Evolutionary conservation across 2,797 vertebrate genomes (phyloP), one percentile per base, ranked within the genome.

Genomic region (Pteropus rufus): DNA sequence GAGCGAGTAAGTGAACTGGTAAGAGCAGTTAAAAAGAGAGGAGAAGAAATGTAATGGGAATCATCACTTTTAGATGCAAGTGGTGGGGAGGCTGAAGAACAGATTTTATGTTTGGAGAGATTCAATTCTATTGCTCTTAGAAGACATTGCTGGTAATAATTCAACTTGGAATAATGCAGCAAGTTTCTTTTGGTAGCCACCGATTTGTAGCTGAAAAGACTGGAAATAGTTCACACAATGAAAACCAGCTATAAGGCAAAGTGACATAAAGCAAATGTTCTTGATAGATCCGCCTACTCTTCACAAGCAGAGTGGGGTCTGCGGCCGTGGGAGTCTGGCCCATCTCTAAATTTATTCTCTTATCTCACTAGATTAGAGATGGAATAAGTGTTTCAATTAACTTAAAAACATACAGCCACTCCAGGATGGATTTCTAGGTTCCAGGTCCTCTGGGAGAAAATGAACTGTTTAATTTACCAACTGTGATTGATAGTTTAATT

Each of bases 251-350:
- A 95, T 93, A 97, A 97, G 96, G 96, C 97, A 98, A 98, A 97
- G 41, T 97, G 97, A 97, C 97, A 97, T 97, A 96, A 98, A 97
- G 96, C 97, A 98, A 98, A 98, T 97, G 98, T 97, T 98, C 93
- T 49, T 83, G 81, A 97, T 2, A 96, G 96, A 97, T 97, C 93
- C 86, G 95, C 98, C 96, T 97, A 97, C 98, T 97, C 96, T 86
- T 97, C 88, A 95, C 72, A 97, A 97, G 96, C 46, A 97, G 97
- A 97, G 97, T 88, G 96, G 94, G 94, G 96, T 96, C 96, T 97
- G 96, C 92, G 97, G 93, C 89, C 94, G 98, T 94, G 65, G 97
- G 97, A 95, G 92, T 95, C 93, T 97, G 93, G 94, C 92, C 94
- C 95, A 16, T 91, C 82, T 97, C 95, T 98, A 97, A 98, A 97